phyloP scores from a whole-genome alignment of 2,888 invertebrate genomes.

The Sinotaia quadrata region DNA sequence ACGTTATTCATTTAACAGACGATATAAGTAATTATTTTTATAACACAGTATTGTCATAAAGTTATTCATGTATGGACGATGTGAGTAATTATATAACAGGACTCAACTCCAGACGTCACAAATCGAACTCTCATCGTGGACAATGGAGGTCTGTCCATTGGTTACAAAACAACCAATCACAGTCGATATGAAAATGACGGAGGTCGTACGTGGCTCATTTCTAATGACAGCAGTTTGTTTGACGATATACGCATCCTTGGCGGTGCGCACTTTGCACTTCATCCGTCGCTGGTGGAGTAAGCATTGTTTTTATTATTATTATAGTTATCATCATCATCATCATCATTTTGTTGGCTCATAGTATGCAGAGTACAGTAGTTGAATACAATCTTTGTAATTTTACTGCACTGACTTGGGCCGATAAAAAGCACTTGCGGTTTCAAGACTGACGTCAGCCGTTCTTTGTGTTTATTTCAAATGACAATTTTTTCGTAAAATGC shows the following conservation, averaged over 20 bases:
- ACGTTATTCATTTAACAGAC: too few species aligned
- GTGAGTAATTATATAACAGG: too few species aligned
- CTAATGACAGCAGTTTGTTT: slow-evolving; percentile 34
- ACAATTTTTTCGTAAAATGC: too few species aligned
- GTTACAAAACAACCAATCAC: slow-evolving; percentile 31
- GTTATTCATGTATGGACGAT: too few species aligned
- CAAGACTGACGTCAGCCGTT: too few species aligned
- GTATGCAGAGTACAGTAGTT: too few species aligned
- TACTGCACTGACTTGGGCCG: too few species aligned
- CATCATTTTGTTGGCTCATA: background rate
- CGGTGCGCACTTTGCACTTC: slow-evolving; percentile 49
- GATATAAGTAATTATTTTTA: too few species aligned
- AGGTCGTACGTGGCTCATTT: slow-evolving; percentile 50
- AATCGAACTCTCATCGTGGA: slow-evolving; percentile 56
- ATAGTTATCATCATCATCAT: background rate
- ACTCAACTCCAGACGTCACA: slow-evolving; percentile 40
- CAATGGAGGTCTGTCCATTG: slow-evolving; percentile 37
- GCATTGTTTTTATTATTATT: background rate
- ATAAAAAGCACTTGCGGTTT: too few species aligned
- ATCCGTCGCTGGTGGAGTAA: slow-evolving; percentile 44
- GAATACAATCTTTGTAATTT: too few species aligned
- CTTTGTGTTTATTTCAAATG: too few species aligned
- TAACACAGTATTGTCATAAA: too few species aligned
- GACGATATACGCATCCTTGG: slow-evolving; percentile 45
- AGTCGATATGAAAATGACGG: slow-evolving; percentile 35